Base-by-base conservation (phyloP, 2,113 vertebrate species). In the Bostrychus sinensis region DNA sequence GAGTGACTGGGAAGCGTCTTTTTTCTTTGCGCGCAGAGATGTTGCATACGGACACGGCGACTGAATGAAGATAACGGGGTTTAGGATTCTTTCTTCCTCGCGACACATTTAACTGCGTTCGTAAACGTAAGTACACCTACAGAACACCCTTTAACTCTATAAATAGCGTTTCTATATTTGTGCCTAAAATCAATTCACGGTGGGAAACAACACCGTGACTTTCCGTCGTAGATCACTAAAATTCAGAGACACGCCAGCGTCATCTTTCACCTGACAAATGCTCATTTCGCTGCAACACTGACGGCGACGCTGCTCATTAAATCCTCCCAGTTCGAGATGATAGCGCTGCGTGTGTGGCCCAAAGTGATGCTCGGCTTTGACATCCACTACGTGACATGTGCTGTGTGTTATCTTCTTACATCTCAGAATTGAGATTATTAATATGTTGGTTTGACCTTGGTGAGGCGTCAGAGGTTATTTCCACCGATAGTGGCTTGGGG, bases 401-500 rank as follows among this genome's bases (percentile, higher is more conserved):
- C 55, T 37, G 19, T 56, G 19, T 34, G 2, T 1, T 13, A 13
- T 13, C 7, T 17, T 10, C 59, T 41, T 66, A 20, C 28, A 51
- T 39, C 43, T 23, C 28, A 3, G 65, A 50, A 1, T 58, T 0
- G 25, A 7, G 53, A 22, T 34, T 34, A 20, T 32, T 19, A 37
- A 37, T 3, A 17, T 61, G 34, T 3, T 70, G 20, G 20, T 75
- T 75, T 90, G 89, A 90, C 89, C 89, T 90, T 90, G 82, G 81
- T 37, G 7, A 65, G 25, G 45, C 67, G 42, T 76, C 74, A 51
- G 70, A 85, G 88, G 86, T 85, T 79, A 66, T 41, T 48, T 54
- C 9, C 55, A 66, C 20, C 10, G 0, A 26, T 9, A 56, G 30
- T 56, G 50, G 48, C 25, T 51, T 43, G 39, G 39, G 39, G 20